phyloP scores from a whole-genome alignment of 2,888 invertebrate species.

The Pachycephus smyrnensis region DNA sequence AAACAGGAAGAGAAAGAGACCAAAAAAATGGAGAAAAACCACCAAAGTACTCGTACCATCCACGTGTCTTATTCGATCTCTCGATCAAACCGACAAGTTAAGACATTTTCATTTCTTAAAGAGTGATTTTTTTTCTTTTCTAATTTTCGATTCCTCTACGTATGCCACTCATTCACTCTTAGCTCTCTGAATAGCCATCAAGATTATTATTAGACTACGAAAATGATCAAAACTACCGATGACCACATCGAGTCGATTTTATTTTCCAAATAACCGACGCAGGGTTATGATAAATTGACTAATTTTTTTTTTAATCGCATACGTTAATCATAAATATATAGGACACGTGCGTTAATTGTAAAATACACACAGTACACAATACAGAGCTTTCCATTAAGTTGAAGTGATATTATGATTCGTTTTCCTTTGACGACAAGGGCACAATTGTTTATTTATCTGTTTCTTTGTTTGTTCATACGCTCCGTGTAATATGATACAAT shows the following conservation, averaged over 20 bases:
- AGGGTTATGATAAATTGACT: not conserved
- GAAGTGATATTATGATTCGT: not conserved
- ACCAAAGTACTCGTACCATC: not conserved
- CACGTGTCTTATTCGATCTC: not conserved
- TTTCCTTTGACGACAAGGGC: not conserved
- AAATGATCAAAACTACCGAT: not conserved
- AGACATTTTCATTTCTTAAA: not conserved
- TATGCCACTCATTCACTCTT: not conserved
- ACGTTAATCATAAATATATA: conserved; percentile 37
- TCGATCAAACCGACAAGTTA: not conserved
- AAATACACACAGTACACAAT: conserved; percentile 30
- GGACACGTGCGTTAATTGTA: conserved; percentile 33
- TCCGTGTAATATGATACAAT: not conserved
- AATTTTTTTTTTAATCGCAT: conserved; percentile 19
- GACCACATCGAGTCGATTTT: not conserved
- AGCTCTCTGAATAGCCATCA: not conserved
- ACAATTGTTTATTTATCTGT: not conserved
- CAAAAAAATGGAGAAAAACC: not conserved
- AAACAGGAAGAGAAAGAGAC: not conserved
- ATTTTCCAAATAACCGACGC: not conserved
- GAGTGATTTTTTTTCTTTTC: not conserved
- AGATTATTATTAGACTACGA: not conserved
- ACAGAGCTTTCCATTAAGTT: not conserved
- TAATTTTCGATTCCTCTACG: not conserved
- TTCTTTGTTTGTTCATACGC: not conserved